Evolutionary conservation across 2,888 invertebrate genomes (phyloP).

Genomic region (Drymonia ruficornis): DNA sequence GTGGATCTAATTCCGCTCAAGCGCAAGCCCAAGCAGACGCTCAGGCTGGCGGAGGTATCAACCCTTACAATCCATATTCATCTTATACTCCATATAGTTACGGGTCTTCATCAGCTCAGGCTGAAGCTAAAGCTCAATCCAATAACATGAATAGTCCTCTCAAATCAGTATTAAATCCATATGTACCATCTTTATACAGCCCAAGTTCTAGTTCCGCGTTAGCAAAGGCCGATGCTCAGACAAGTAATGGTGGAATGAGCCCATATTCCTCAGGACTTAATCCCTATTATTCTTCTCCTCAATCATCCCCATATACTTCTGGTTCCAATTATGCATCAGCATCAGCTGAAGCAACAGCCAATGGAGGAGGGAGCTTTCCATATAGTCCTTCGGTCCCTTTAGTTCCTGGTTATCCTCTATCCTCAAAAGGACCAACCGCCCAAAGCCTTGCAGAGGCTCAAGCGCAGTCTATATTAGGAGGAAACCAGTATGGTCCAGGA

Average conservation of each 20-base stretch:
- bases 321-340: background rate
- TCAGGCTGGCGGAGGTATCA: background rate
- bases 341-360: background rate
- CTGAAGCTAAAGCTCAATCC: background rate
- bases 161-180: background rate
- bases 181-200: background rate
- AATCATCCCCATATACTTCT: background rate
- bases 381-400: background rate
- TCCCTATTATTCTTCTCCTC: slow-evolving; percentile 1
- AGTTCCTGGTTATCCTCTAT: background rate
- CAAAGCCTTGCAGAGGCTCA: slow-evolving; percentile 4
- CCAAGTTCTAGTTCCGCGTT: slow-evolving; percentile 10
- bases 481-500: slow-evolving; percentile 9
- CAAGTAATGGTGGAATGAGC: slow-evolving; percentile 11
- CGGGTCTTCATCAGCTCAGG: slow-evolving; percentile 4
- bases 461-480: slow-evolving; percentile 4
- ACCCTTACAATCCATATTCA: slow-evolving; percentile 6
- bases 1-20: background rate
- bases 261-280: slow-evolving; percentile 13
- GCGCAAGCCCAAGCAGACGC: background rate
- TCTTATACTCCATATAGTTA: slow-evolving; percentile 14
- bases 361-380: background rate
- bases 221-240: slow-evolving; percentile 16
- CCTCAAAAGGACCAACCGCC: background rate
- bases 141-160: background rate